These are phyloP conservation scores for Piprites chloris DNA, from an alignment of 2,113 vertebrate species.

Conservation along the genomic window DNA sequence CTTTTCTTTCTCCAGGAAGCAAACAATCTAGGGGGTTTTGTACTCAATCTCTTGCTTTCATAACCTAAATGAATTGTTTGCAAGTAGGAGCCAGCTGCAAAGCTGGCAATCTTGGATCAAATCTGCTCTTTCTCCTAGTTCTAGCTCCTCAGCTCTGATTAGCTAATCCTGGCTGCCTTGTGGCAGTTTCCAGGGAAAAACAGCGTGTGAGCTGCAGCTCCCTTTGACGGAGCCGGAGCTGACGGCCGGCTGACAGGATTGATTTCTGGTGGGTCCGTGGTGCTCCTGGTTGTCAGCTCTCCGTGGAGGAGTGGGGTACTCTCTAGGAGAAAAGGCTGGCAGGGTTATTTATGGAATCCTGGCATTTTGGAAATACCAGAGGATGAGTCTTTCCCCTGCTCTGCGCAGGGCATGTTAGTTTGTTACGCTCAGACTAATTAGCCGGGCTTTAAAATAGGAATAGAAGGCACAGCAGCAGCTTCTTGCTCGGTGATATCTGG, in stretches of 20 bases:
- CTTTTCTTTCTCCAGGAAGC: constrained; percentile 61
- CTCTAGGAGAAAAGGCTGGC: neutral
- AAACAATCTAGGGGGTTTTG: constrained; percentile 64
- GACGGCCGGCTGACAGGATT: neutral
- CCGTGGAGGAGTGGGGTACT: neutral
- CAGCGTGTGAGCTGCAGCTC: neutral
- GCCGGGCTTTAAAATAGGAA: neutral
- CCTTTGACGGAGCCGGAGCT: neutral
- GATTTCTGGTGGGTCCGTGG: neutral
- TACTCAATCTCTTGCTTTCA: constrained; percentile 65
- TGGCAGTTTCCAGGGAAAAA: neutral
- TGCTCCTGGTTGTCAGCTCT: neutral
- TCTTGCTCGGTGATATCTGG: rapidly evolving
- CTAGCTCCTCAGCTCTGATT: constrained; percentile 23
- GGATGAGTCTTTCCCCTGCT: constrained; percentile 1
- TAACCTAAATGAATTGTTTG: constrained; percentile 71
- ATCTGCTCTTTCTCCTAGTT: constrained; percentile 28
- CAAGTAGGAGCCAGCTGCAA: constrained; percentile 68
- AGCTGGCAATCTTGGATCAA: constrained; percentile 2
- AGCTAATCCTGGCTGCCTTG: constrained; percentile 33
- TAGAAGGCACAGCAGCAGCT: rapidly evolving
- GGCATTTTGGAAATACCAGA: constrained; percentile 50
- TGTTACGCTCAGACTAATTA: neutral
- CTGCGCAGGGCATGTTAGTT: neutral
- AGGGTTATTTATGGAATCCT: constrained; percentile 27